Evolutionary conservation across 2,888 invertebrate species (phyloP).

Genomic region (Selenia dentaria): DNA sequence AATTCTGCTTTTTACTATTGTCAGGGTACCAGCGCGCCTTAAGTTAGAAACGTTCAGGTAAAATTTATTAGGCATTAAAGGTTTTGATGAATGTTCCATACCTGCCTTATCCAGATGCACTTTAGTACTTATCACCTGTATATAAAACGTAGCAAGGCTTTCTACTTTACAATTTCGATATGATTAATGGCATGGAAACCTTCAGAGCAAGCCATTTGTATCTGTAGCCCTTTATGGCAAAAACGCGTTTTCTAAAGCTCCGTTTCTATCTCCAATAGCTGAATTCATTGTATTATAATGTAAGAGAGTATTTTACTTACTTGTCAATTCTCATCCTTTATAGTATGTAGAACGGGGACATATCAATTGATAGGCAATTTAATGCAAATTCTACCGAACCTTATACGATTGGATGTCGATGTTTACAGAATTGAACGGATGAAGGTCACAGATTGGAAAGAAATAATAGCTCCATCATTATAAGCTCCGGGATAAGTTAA

Average conservation of each 20-base stretch:
- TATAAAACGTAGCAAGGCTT: constrained; percentile 23
- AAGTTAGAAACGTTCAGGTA: no score
- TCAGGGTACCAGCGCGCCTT: no score
- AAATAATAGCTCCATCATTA: no score
- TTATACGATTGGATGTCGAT: constrained; percentile 49
- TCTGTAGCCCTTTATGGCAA: constrained; percentile 18
- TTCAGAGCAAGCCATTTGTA: constrained; percentile 12
- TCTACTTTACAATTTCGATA: constrained; percentile 28
- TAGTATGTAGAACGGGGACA: constrained; percentile 60
- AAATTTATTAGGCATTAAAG: constrained; percentile 5
- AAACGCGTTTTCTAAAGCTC: constrained; percentile 22
- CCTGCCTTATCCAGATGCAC: constrained; percentile 36
- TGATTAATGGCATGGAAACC: constrained; percentile 26
- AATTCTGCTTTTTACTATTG: no score
- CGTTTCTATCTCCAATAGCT: constrained; percentile 8
- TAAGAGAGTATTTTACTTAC: constrained; percentile 34
- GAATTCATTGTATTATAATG: constrained; percentile 14
- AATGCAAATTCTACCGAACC: constrained; percentile 57
- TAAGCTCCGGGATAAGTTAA: constrained; percentile 30
- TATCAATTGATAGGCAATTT: constrained; percentile 68
- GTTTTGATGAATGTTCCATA: constrained; percentile 25
- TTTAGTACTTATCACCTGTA: constrained; percentile 22
- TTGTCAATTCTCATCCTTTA: constrained; percentile 48
- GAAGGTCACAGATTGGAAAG: not conserved
- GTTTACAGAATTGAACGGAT: constrained; percentile 5